Evolutionary conservation across 2,888 invertebrate species (phyloP), one percentile per base, ranked within the genome.

Genomic region (Holacanthella duospinosa): DNA sequence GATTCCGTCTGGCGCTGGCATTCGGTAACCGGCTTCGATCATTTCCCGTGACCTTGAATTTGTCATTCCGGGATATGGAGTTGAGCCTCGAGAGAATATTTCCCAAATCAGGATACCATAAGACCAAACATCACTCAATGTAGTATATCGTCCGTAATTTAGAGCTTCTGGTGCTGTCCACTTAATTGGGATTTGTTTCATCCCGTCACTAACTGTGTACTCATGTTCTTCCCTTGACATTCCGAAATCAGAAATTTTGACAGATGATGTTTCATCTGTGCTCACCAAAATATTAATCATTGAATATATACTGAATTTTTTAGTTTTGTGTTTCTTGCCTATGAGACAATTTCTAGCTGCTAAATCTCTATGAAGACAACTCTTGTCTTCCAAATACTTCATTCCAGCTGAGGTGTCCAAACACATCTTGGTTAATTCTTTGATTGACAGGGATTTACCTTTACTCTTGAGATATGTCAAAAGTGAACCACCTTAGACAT

Each of bases 81-180:
- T 93, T 71, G 88, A 89, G 1, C 95, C 95, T 76, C 87, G 85
- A 0, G 94, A 89, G 80, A 94, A 95, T 75, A 96, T 90, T 80
- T 96, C 95, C 94, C 94, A 96, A 82, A 91, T 89, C 63, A 96
- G 80, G 70, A 96, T 89, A 2, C 94, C 95, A 77, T 90, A 96
- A 74, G 93, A 94, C 95, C 95, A 96, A 55, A 96, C 93, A 79
- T 96, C 95, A 78, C 94, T 94, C 6, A 94, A 79, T 0, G 93
- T 87, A 12, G 94, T 95, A 77, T 95, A 95, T 82, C 93, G 92
- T 85, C 94, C 94, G 77, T 90, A 94, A 79, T 94, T 93, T 16
- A 95, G 81, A 1, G 95, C 94, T 79, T 95, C 95, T 0, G 96
- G 96, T 1, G 95, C 94, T 0, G 95, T 96, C 96, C 96, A 96